Evolutionary conservation across 2,113 vertebrate species (phyloP), one percentile per base, ranked within the genome.

Genomic region (Leucopsar rothschildi): DNA sequence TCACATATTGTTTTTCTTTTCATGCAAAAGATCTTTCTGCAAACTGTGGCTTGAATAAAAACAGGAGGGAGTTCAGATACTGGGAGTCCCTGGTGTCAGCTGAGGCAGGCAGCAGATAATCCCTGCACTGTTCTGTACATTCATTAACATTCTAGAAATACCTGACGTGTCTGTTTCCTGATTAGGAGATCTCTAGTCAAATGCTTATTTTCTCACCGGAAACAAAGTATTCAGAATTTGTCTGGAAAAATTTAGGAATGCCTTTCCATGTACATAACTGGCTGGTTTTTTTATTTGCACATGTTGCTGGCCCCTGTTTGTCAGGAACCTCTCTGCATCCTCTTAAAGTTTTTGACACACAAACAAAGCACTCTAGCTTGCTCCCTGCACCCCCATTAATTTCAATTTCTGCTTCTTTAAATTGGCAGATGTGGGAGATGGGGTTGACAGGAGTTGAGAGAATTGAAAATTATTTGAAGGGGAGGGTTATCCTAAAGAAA

Each of bases 121-220:
- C 75, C 53, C 42, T 52, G 35, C 81, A 83, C 93, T 93, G 80
- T 93, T 92, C 77, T 66, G 53, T 84, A 86, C 15, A 4, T 92
- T 90, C 72, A 84, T 96, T 96, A 96, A 90, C 92, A 88, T 94
- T 96, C 95, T 96, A 90, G 93, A 96, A 96, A 96, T 95, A 96
- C 92, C 92, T 94, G 80, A 63, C 13, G 0, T 42, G 80, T 88
- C 93, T 94, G 90, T 93, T 95, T 95, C 92, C 90, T 83, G 86
- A 90, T 96, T 86, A 93, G 61, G 61, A 87, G 44, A 60, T 84
- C 77, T 86, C 65, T 68, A 82, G 80, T 88, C 81, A 82, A 90
- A 90, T 88, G 65, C 44, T 95, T 19, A 31, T 88, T 92, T 94
- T 93, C 61, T 90, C 82, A 81, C 65, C 84, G 92, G 69, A 88